Base-by-base conservation (phyloP, 2,888 invertebrate species). In the Hydraecia micacea region DNA sequence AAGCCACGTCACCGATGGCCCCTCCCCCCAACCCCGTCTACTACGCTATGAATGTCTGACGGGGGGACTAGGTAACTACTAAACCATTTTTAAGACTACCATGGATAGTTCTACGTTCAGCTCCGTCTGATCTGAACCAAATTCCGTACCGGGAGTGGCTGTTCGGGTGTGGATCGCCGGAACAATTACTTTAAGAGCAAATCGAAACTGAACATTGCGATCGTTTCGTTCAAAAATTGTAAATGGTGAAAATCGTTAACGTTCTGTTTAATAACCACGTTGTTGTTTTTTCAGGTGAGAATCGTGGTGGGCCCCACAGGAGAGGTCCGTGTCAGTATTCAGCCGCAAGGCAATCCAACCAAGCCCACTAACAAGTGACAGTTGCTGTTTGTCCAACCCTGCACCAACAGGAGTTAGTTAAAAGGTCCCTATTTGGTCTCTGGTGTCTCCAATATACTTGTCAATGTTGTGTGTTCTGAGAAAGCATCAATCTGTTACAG, bases 11-110 rank as follows among this genome's bases (percentile, higher is more conserved):
- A 0, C 97, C 96, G 79, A 95, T 95, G 93, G 92, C 94, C 1
- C 94, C 95, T 3, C 94, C 96, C 2, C 91, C 95, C 42, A 96
- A 97, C 91, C 97, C 98, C 62, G 97, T 98, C 58, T 98, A 98
- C 93, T 98, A 98, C 92, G 98, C 98, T 67, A 98, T 98, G 98
- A 98, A 98, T 92, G 98, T 98, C 96, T 98, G 98, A 98, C 97
- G 97, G 92, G 97, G 97, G 92, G 97, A 97, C 96, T 97, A 97
- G 97, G 97, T 97, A 91, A 89, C 82, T 62, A 62, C n/a, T 13
- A 6, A 52, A 5, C 18, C 62, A 8, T 60, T 42, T 58, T 42
- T 28, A 77, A 58, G 5, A 15, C 21, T 66, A n/a, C 25, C 21
- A 21, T 39, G n/a, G 9, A 49, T 3, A 68, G 21, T 32, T 77